Base-by-base conservation (phyloP, 2,888 invertebrate species). In the Ophion costatus region DNA sequence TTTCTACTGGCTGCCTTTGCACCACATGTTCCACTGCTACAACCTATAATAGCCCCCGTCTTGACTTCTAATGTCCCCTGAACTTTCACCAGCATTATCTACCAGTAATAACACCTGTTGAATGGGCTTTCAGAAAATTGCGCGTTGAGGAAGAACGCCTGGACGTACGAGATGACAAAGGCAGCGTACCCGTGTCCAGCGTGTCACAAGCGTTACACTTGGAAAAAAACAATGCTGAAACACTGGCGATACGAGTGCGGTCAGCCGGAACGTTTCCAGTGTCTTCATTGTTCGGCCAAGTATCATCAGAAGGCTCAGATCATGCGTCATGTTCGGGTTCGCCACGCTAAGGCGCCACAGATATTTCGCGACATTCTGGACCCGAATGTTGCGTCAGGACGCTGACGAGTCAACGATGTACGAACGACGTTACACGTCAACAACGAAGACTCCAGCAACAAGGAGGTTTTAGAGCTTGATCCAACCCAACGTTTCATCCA, bases 281-380 rank as follows among this genome's bases (percentile, higher is more conserved):
- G 91, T 56, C 83, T 86, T 2, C 87, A 90, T 73, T 93, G 93
- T 82, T 85, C 89, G 17, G 89, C 90, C 67, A 90, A 87, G 71
- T 91, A 91, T 82, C 92, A 92, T 79, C 91, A 90, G 63, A 92
- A 92, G 77, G 87, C 89, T 5, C 91, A 91, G 79, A 89, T 93
- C 61, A 63, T 88, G 0, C 88, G 89, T 5, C 91, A 91, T 45
- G 79, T 91, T 33, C 84, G 84, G 22, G 86, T 83, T 0, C 89
- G 90, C 61, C 90, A 91, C 73, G 86, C 90, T 2, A 78, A 87
- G 66, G 71, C 88, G 20, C 42, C 83, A 9, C 86, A 86, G 38
- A 63, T 86, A n/a, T 89, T 88, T 57, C 82, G 86, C 82, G 91
- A 91, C 70, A 80, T 85, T 7, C 88, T 51, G 51, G 85, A 70